Percentiles rank a stretch among this genome's conserved stretches.
These are phyloP conservation scores for Listrodromus nycthemerus DNA, from an alignment of 2,888 invertebrate genomes.

Conservation along the genomic window DNA sequence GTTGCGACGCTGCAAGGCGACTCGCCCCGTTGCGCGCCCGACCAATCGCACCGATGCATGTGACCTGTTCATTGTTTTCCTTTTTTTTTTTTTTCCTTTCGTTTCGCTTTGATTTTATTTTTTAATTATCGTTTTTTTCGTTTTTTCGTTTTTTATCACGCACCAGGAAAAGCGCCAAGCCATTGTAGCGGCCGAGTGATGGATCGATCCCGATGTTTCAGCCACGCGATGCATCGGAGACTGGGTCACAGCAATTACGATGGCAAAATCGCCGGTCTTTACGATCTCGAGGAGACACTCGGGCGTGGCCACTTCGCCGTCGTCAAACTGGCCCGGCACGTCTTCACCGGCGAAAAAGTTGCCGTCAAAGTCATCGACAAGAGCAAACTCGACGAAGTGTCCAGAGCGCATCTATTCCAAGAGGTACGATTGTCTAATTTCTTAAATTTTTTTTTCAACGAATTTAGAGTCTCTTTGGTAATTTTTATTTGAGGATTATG, in stretches of 20 bases:
- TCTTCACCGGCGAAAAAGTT: conserved; percentile 99
- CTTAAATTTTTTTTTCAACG: not conserved
- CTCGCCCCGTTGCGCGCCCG: conserved; percentile 21
- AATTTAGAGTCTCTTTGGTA: not conserved
- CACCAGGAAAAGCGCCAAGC: not conserved
- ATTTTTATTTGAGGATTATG: not conserved
- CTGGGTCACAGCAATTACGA: conserved; percentile 87
- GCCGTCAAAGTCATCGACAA: conserved; percentile 99
- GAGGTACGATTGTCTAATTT: conserved; percentile 87
- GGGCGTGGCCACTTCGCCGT: conserved; percentile 99
- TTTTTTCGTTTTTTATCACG: not conserved
- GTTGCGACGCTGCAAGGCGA: conserved; percentile 10
- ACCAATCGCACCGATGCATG: not conserved
- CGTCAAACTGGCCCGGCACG: conserved; percentile 98
- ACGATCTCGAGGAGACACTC: conserved; percentile 98
- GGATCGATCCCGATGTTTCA: conserved; percentile 47
- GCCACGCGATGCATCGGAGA: conserved; percentile 78
- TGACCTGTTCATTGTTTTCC: conserved; percentile 5
- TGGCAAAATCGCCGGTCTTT: conserved; percentile 97
- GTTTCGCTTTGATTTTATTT: not conserved
- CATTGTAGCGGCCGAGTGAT: not conserved
- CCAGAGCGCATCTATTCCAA: conserved; percentile 97
- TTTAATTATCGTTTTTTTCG: not conserved
- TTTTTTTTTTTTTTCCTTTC: not conserved
- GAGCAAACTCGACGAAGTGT: conserved; percentile 97